These are phyloP conservation scores for Alces alces DNA, from an alignment of 2,113 vertebrate species.

Conservation along the genomic window DNA sequence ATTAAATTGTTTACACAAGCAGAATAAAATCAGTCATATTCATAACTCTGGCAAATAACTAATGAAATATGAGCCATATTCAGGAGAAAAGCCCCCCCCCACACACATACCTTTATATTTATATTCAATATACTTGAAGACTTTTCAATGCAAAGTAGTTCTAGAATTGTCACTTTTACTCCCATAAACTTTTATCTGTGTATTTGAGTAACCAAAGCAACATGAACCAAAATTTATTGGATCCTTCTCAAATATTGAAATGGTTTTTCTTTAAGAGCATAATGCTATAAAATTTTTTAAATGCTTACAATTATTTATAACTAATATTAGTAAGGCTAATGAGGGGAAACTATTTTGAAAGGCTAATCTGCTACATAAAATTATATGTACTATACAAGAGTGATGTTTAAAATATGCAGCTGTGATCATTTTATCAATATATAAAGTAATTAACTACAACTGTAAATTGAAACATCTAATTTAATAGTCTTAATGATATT, in stretches of 20 bases:
- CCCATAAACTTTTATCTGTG: background rate
- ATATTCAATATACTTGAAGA: background rate
- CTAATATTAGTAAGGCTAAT: background rate
- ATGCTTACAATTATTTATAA: background rate
- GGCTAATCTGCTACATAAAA: conserved; percentile 29
- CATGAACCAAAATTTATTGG: background rate
- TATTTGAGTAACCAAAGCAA: background rate
- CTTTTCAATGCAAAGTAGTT: background rate
- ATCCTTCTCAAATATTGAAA: background rate
- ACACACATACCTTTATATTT: background rate
- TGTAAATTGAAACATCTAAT: conserved; percentile 35
- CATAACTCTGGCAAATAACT: background rate
- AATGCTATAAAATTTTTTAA: background rate
- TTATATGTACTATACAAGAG: background rate
- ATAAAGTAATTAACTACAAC: conserved; percentile 46
- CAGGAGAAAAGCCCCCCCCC: too few species aligned
- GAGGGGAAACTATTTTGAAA: background rate
- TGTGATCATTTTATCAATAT: conserved; percentile 54
- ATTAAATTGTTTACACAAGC: background rate
- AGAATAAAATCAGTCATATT: background rate
- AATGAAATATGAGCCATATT: background rate
- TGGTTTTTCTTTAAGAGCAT: background rate
- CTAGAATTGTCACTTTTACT: background rate
- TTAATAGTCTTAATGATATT: conserved; percentile 46
- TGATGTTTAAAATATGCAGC: conserved; percentile 42